These are phyloP conservation scores for Kobus ellipsiprymnus DNA, from an alignment of 2,113 vertebrate species.

Conservation along the genomic window DNA sequence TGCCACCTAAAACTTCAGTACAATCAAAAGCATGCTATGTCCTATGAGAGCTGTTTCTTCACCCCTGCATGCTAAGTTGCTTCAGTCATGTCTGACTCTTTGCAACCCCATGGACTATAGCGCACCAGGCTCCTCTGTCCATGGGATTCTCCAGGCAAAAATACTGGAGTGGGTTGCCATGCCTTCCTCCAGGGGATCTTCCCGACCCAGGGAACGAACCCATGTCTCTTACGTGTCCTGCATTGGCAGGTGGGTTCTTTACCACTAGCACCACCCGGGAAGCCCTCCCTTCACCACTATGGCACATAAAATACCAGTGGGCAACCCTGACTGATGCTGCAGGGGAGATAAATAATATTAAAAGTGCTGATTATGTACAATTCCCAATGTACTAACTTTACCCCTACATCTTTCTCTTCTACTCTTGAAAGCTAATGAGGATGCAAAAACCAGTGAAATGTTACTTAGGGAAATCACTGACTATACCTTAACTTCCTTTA, in stretches of 20 bases:
- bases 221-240: background rate
- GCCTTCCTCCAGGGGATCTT: background rate
- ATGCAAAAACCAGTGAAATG: background rate
- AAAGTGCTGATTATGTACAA: background rate
- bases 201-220: background rate
- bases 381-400: background rate
- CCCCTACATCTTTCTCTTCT: background rate
- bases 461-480: background rate
- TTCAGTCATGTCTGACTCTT: background rate
- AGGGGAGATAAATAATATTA: background rate
- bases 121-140: background rate
- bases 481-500: background rate
- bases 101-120: background rate
- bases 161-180: background rate
- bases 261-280: background rate
- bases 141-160: background rate
- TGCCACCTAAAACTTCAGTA: background rate
- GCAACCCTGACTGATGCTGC: background rate
- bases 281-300: background rate
- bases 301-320: background rate
- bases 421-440: background rate
- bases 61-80: background rate
- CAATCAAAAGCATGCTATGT: background rate
- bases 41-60: background rate
- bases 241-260: background rate